Conservation (phyloP, 2,888 invertebrate species). For the Anodontia alba region DNA sequence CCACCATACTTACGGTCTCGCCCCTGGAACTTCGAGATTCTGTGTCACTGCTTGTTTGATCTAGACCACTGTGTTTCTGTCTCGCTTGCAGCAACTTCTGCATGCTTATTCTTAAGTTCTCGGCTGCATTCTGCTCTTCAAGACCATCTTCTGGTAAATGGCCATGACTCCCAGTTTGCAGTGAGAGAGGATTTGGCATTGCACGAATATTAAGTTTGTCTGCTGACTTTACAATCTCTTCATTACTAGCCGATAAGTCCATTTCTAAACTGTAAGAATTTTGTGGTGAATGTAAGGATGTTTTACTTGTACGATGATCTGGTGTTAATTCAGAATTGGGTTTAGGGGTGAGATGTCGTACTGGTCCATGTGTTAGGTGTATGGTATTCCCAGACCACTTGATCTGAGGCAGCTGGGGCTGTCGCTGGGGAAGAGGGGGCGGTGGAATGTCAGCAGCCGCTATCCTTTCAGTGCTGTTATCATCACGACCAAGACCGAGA, state of each 20-base stretch:
- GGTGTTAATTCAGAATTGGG: slow-evolving; percentile 58
- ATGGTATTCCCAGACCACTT: slow-evolving; percentile 63
- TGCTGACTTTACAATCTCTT: slow-evolving; percentile 62
- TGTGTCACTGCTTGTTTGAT: slow-evolving; percentile 74
- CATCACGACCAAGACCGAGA: slow-evolving; percentile 90
- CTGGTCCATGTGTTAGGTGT: slow-evolving; percentile 57
- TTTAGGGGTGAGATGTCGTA: slow-evolving; percentile 69
- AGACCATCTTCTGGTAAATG: slow-evolving; percentile 64
- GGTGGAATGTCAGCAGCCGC: slow-evolving; percentile 38
- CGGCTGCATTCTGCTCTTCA: slow-evolving; percentile 78
- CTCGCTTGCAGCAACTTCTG: slow-evolving; percentile 79
- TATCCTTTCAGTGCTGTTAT: slow-evolving; percentile 79
- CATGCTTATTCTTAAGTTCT: slow-evolving; percentile 82
- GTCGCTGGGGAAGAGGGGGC: slow-evolving; percentile 47
- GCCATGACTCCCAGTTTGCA: slow-evolving; percentile 66
- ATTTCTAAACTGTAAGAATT: slow-evolving; percentile 2
- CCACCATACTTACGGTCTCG: slow-evolving; percentile 44
- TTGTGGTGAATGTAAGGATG: background rate
- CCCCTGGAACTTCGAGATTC: slow-evolving; percentile 65
- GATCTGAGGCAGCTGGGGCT: slow-evolving; percentile 49
- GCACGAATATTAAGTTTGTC: slow-evolving; percentile 88
- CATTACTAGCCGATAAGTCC: slow-evolving; percentile 71
- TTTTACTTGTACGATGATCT: slow-evolving; percentile 25
- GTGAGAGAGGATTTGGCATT: slow-evolving; percentile 87
- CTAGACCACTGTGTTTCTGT: slow-evolving; percentile 62